Base-by-base conservation (phyloP, 2,113 vertebrate species). In the Alouatta palliata region DNA sequence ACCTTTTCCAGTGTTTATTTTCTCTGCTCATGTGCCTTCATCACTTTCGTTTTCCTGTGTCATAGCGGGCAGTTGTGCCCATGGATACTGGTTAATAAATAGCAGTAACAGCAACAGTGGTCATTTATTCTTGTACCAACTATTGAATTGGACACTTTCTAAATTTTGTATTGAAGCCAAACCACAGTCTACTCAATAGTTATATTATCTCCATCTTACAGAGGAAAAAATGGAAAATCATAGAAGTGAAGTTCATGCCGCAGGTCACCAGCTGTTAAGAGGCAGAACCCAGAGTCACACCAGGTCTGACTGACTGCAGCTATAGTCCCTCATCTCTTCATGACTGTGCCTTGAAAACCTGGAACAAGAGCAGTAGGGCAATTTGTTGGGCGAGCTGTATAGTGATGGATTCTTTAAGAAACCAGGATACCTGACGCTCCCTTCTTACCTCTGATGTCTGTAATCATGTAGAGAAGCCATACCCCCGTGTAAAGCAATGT, bases 1-100 rank as follows among this genome's bases (percentile, higher is more conserved):
- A 27, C 77, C 88, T 81, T 58, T 76, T 37, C 54, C 47, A 14
- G 56, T 75, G 81, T 58, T 79, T 27, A 3, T 93, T 92, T 93
- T 87, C 40, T 91, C 79, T 92, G 90, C 96, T 96, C 61, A 2
- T 61, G 8, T 97, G 87, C 64, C 87, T 90, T 49, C 19, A 12
- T 96, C n/a, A 68, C 13, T 90, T 90, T 70, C 25, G 8, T 93
- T 94, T 91, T 81, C 49, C 49, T 84, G 75, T 37, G 16, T 20
- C 87, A 11, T 14, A 27, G 17, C 47, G 85, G 20, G 70, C 25
- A 66, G 56, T 13, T 54, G 3, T 61, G 54, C 27, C 56, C 25
- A 0, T 43, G 66, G 71, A 35, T 10, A 70, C 4, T 58, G 52
- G 52, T 58, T 66, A 32, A 56, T 14, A 40, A 32, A 47, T 37